phyloP scores from a whole-genome alignment of 2,797 vertebrate genomes.

The Spinibarbus caldwelli region DNA sequence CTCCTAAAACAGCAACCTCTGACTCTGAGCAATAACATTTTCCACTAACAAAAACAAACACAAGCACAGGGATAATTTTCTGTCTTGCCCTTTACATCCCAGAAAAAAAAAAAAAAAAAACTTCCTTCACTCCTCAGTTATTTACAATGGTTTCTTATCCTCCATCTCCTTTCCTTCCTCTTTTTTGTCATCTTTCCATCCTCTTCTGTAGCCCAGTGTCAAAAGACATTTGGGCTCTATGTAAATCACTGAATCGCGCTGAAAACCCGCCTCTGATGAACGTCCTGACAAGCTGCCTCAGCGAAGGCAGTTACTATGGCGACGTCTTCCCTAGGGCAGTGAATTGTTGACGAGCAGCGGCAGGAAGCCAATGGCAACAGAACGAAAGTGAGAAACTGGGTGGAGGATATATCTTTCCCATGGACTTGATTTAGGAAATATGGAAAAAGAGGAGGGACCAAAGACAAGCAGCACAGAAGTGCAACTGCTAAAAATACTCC shows the following conservation, averaged over 20 bases:
- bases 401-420: constrained; percentile 78
- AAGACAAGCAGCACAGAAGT: constrained; percentile 71
- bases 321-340: constrained; percentile 74
- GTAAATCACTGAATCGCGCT: constrained; percentile 59
- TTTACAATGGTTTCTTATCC: not conserved
- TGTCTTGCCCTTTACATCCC: constrained; percentile 22
- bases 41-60: constrained; percentile 8
- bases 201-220: not conserved
- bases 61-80: constrained; percentile 8
- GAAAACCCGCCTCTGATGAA: too few relatives aligned
- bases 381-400: constrained; percentile 73
- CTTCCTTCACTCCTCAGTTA: not conserved
- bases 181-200: not conserved
- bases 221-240: constrained; percentile 22
- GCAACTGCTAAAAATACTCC: constrained; percentile 78
- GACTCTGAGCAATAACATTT: not conserved
- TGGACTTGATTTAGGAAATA: constrained; percentile 71
- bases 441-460: constrained; percentile 61
- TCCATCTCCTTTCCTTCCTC: not conserved
- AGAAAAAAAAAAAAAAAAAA: constrained; percentile 11
- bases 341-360: constrained; percentile 73
- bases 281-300: constrained; percentile 73
- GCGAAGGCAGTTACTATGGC: constrained; percentile 80
- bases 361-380: constrained; percentile 74
- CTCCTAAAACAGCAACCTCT: too few relatives aligned